Percentiles rank a stretch among this genome's conserved stretches.
These are phyloP conservation scores for Enteromius trimaculatus DNA, from an alignment of 2,797 vertebrate species.

Conservation along the genomic window DNA sequence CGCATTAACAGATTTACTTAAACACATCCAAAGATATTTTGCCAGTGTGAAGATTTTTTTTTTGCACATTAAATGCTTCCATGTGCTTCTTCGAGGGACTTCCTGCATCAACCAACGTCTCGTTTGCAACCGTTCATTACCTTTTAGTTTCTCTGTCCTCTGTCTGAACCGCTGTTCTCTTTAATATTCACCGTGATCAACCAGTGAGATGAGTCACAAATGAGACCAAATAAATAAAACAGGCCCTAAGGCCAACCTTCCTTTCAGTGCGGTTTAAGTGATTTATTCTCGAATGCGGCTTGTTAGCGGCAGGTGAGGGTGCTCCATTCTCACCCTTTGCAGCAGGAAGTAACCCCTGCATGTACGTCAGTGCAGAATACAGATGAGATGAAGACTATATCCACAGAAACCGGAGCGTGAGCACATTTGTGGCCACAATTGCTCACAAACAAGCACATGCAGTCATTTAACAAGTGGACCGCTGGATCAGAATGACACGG, in stretches of 20 bases:
- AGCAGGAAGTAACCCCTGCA: conserved; percentile 35
- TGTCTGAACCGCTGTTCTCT: conserved; percentile 35
- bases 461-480: conserved; percentile 13
- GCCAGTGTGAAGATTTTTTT: not conserved
- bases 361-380: conserved; percentile 15
- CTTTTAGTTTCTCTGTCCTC: conserved; percentile 6
- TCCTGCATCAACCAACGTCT: conserved; percentile 3
- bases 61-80: not conserved
- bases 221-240: conserved; percentile 40
- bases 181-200: conserved; percentile 51
- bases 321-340: conserved; percentile 22
- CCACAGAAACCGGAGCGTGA: not conserved
- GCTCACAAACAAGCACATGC: not conserved
- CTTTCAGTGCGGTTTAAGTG: conserved; percentile 27
- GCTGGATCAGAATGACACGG: conserved; percentile 7
- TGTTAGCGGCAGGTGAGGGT: conserved; percentile 38
- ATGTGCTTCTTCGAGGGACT: not conserved
- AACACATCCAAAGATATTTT: conserved; percentile 8
- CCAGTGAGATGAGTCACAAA: conserved; percentile 41
- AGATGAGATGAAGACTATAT: conserved; percentile 15
- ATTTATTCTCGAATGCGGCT: conserved; percentile 30
- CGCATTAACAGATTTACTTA: conserved; percentile 4
- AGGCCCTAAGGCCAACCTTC: conserved; percentile 40
- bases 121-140: not conserved
- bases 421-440: not conserved